Conservation (phyloP, 2,113 vertebrate genomes). For the Hiodon tergisus region DNA sequence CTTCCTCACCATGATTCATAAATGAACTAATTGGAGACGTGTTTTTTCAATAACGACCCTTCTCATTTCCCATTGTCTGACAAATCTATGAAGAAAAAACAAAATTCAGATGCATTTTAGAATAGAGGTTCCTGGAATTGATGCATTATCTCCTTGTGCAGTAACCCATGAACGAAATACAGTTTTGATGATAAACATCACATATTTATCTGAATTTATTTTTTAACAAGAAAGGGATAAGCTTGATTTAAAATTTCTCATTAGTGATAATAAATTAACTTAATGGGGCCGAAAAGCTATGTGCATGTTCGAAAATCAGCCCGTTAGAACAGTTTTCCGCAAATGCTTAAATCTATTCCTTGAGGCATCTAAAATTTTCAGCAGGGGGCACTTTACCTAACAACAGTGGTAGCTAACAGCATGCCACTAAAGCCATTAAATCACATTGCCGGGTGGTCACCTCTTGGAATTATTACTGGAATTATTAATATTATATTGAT, state of each 20-base stretch:
- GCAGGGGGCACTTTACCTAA: no score
- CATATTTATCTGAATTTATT: slow-evolving; percentile 22
- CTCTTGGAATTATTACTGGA: no score
- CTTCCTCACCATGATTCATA: slow-evolving; percentile 24
- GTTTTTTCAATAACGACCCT: slow-evolving; percentile 28
- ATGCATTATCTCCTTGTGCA: slow-evolving; percentile 17
- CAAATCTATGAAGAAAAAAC: slow-evolving; percentile 11
- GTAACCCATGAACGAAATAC: slow-evolving; percentile 23
- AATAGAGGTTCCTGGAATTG: slow-evolving; percentile 24
- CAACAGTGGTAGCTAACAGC: no score
- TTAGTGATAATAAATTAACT: slow-evolving; percentile 20
- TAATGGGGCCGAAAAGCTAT: slow-evolving; percentile 7
- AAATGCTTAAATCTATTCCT: no score
- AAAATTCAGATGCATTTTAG: slow-evolving; percentile 15
- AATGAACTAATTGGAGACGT: slow-evolving; percentile 37
- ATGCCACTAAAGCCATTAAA: no score
- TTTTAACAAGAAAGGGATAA: slow-evolving; percentile 16
- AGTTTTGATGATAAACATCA: slow-evolving; percentile 10
- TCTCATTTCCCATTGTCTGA: slow-evolving; percentile 28
- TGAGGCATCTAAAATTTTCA: neutral
- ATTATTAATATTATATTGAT: no score
- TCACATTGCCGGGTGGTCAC: no score
- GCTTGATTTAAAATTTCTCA: slow-evolving; percentile 15
- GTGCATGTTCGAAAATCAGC: slow-evolving; percentile 3
- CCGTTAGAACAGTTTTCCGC: neutral